Evolutionary conservation across 2,888 invertebrate genomes (phyloP), one percentile per base, ranked within the genome.

Genomic region (Polyommatus iphigenia): DNA sequence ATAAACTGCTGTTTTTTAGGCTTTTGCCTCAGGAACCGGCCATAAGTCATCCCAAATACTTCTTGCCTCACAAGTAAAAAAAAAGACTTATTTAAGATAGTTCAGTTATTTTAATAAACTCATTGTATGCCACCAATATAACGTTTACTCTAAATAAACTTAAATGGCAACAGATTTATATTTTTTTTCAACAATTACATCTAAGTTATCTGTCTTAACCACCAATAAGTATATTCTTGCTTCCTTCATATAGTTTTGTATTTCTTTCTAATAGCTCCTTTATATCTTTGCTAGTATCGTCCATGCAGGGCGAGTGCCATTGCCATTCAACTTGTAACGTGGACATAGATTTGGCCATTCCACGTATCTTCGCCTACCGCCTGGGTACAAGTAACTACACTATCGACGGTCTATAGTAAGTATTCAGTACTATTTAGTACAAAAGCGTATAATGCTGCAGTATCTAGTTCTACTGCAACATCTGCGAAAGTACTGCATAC

Each of bases 371-470:
- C 32, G 7, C 59, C 0, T 72, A 77, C 15, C n/a, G 15, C 7
- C 59, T 77, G 2, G 20, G 54, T 18, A 5, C 29, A 2, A 54
- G 18, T 24, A 13, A 29, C 15, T 73, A 82, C 3, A 80, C 85
- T 0, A 46, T 84, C 5, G 89, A 91, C 67, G 59, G 77, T 0
- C 89, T 91, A 79, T 91, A 90, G 90, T 91, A 83, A 88, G 89
- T 84, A 67, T 54, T 18, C 54, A 18, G 13, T 46, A 46, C 10
- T 46, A 46, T 46, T 46, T 46, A 41, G 41, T 62, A 46, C 36
- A 10, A 13, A 13, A 24, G 13, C 36, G 36, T 71, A 13, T n/a
- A 29, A 5, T 29, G 6, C 71, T 24, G 18, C 71, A 29, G 32
- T 32, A 29, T 71, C 3, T 0, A 71, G 15, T 32, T 1, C 32